Evolutionary conservation across 2,888 invertebrate species (phyloP).

Genomic region (Limnephilus lunatus): DNA sequence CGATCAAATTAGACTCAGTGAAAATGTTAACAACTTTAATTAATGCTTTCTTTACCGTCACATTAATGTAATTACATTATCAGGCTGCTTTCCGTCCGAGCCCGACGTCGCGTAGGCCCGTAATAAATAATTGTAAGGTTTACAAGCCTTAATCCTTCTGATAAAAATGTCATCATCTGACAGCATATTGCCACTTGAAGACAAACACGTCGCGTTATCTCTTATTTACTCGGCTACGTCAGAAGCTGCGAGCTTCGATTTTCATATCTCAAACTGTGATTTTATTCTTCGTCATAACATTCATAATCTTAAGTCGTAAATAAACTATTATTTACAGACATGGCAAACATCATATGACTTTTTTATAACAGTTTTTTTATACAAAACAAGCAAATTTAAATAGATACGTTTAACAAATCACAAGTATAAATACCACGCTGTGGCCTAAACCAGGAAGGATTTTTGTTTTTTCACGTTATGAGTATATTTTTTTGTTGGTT

Average conservation of each 20-base stretch:
- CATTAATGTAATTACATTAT: too few species aligned
- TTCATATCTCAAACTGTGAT: background rate
- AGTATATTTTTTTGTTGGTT: too few species aligned
- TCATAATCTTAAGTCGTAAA: background rate
- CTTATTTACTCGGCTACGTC: constrained; percentile 20
- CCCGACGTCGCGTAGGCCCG: constrained; percentile 2
- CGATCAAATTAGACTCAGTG: too few species aligned
- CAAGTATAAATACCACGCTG: too few species aligned
- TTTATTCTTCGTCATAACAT: background rate
- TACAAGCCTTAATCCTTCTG: background rate
- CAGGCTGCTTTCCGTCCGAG: too few species aligned
- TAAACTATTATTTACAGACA: background rate
- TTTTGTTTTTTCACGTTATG: too few species aligned
- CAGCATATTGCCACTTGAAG: constrained; percentile 44
- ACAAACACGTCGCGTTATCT: constrained; percentile 29
- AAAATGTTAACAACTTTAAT: too few species aligned
- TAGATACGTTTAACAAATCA: too few species aligned
- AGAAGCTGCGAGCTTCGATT: constrained; percentile 6
- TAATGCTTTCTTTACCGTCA: too few species aligned
- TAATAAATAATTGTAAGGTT: background rate
- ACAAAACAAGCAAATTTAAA: too few species aligned
- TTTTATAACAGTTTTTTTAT: too few species aligned
- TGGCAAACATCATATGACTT: background rate
- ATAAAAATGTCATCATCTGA: constrained; percentile 31
- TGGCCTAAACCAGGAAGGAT: too few species aligned